A percentile compares a stretch with the other conserved stretches of the same genome.
Conservation (phyloP, 2,797 vertebrate species). For the Hafferia zeledoni region DNA sequence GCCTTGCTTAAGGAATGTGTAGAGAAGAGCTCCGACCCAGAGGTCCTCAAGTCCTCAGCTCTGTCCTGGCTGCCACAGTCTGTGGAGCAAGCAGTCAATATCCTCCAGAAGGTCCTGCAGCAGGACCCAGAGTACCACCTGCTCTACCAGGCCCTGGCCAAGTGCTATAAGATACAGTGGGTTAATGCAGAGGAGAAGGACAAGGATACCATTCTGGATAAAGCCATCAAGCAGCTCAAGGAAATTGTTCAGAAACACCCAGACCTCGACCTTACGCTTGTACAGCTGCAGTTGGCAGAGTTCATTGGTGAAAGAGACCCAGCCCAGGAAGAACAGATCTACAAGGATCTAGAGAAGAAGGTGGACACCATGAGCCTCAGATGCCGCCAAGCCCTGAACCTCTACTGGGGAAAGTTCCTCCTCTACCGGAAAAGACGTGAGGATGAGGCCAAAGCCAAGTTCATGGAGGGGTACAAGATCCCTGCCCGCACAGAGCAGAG, state of each 20-base stretch:
- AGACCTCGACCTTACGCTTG: not conserved
- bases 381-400: not conserved
- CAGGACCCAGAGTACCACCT: not conserved
- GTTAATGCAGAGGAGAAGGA: fast-evolving
- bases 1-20: fast-evolving
- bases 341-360: not conserved
- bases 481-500: fast-evolving
- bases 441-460: not conserved
- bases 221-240: not conserved
- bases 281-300: not conserved
- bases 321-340: not conserved
- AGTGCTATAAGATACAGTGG: not conserved
- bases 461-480: not conserved
- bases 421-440: fast-evolving
- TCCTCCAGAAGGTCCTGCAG: not conserved
- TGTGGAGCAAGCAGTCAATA: fast-evolving
- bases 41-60: not conserved
- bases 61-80: fast-evolving
- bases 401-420: not conserved
- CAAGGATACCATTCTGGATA: fast-evolving
- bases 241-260: not conserved
- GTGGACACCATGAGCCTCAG: not conserved
- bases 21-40: not conserved
- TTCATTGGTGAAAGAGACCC: fast-evolving
- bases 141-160: not conserved